Evolutionary conservation across 2,888 invertebrate genomes (phyloP).

Genomic region (Hirtodrosophila duncani): DNA sequence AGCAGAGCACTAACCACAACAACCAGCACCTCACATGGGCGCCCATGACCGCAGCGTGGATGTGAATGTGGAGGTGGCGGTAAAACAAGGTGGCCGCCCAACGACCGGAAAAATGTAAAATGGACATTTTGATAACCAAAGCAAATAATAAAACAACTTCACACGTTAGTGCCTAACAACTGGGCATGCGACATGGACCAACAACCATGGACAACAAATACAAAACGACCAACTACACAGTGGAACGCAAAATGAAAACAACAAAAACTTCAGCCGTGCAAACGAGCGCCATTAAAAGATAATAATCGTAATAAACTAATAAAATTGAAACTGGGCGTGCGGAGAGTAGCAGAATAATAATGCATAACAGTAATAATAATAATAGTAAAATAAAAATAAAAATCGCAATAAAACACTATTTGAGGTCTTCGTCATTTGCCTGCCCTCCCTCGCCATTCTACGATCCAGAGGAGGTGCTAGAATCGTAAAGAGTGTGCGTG

Average conservation of each 20-base stretch:
- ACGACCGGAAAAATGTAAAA: conserved; percentile 66
- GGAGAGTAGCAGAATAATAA: conserved; percentile 7
- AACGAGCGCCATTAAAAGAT: conserved; percentile 70
- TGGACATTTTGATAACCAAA: conserved; percentile 72
- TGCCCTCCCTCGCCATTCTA: no score
- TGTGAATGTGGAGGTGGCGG: conserved; percentile 21
- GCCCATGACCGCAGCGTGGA: conserved; percentile 29
- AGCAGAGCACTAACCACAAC: no score
- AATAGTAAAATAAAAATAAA: conserved; percentile 45
- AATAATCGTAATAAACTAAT: conserved; percentile 76
- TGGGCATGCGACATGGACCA: conserved; percentile 31
- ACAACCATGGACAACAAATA: conserved; percentile 26
- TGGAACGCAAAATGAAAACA: conserved; percentile 24
- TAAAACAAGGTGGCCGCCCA: no score
- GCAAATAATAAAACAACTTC: conserved; percentile 76
- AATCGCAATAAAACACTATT: conserved; percentile 55
- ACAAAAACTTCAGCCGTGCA: conserved; percentile 35
- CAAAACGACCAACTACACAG: conserved; percentile 22
- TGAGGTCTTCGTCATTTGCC: conserved; percentile 18
- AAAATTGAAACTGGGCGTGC: conserved; percentile 62
- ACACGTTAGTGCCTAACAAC: conserved; percentile 59
- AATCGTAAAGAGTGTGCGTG: conserved; percentile 1
- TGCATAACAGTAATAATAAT: conserved; percentile 21
- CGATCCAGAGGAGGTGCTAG: conserved; percentile 2
- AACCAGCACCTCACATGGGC: no score